These are phyloP conservation scores for Tetragonisca angustula DNA, from an alignment of 2,888 invertebrate genomes.

Conservation along the genomic window DNA sequence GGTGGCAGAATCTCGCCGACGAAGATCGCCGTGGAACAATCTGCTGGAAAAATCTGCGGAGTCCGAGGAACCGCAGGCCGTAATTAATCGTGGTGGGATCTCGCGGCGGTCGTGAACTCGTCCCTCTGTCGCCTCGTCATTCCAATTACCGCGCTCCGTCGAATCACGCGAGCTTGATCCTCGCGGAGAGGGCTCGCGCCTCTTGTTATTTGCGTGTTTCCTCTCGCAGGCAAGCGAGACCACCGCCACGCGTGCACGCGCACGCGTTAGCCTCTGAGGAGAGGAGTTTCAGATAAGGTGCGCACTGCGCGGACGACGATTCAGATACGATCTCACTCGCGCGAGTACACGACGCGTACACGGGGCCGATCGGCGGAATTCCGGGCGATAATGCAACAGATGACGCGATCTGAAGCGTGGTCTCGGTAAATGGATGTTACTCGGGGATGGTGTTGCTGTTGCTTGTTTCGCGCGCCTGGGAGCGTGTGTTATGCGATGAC, in stretches of 20 bases:
- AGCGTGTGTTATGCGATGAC: neutral
- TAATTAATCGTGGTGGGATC: slow-evolving; percentile 3
- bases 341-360: slow-evolving; percentile 19
- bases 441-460: slow-evolving; percentile 7
- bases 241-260: neutral
- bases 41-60: no score
- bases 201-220: slow-evolving; percentile 17
- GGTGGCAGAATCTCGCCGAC: no score
- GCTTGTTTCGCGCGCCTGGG: neutral
- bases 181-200: neutral
- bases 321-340: slow-evolving; percentile 36
- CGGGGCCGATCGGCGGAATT: slow-evolving; percentile 32
- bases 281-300: slow-evolving; percentile 37
- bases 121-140: slow-evolving; percentile 2
- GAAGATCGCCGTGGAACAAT: no score
- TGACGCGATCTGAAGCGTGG: slow-evolving; percentile 26
- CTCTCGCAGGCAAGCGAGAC: neutral
- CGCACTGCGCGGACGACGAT: slow-evolving; percentile 13
- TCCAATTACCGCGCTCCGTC: slow-evolving; percentile 13
- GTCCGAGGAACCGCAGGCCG: neutral
- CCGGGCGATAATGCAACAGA: slow-evolving; percentile 25
- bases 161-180: slow-evolving; percentile 6
- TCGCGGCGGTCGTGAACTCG: neutral
- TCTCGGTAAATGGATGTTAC: slow-evolving; percentile 1
- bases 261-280: slow-evolving; percentile 11